These are phyloP conservation scores for Sebastes trivittatus DNA, from an alignment of 2,797 vertebrate genomes.

Conservation along the genomic window DNA sequence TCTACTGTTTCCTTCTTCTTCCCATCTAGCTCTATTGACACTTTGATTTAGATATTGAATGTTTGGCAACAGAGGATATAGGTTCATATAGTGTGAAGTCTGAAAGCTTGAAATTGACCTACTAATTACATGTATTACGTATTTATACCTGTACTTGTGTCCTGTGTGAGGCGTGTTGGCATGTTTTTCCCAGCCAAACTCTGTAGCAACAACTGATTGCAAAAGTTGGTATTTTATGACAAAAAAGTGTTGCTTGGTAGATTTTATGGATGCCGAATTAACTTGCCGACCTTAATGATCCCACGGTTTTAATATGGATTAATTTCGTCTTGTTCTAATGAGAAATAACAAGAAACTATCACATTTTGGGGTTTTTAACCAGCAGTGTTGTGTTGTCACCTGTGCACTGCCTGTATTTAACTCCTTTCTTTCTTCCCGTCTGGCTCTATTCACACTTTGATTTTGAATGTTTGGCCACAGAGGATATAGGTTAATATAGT, in stretches of 20 bases:
- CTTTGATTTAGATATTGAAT: neutral
- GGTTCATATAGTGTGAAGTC: neutral
- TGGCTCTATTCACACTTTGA: neutral
- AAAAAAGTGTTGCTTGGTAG: neutral
- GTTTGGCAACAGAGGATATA: neutral
- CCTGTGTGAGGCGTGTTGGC: neutral
- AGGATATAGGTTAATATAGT: neutral
- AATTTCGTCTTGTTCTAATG: rapidly evolving
- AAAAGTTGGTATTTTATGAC: neutral
- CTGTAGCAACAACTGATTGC: neutral
- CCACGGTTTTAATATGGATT: rapidly evolving
- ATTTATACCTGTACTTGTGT: neutral
- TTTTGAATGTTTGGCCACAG: neutral
- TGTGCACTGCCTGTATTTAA: neutral
- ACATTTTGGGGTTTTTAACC: rapidly evolving
- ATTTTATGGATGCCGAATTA: neutral
- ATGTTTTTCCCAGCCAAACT: neutral
- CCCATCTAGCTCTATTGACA: rapidly evolving
- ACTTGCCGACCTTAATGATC: rapidly evolving
- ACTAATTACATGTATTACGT: rapidly evolving
- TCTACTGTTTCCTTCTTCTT: too few relatives aligned
- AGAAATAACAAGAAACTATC: neutral
- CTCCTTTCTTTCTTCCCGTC: too few relatives aligned
- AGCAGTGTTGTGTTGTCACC: neutral
- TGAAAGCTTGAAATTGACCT: neutral